phyloP scores from a whole-genome alignment of 2,113 vertebrate species.

The Calonectris borealis region DNA sequence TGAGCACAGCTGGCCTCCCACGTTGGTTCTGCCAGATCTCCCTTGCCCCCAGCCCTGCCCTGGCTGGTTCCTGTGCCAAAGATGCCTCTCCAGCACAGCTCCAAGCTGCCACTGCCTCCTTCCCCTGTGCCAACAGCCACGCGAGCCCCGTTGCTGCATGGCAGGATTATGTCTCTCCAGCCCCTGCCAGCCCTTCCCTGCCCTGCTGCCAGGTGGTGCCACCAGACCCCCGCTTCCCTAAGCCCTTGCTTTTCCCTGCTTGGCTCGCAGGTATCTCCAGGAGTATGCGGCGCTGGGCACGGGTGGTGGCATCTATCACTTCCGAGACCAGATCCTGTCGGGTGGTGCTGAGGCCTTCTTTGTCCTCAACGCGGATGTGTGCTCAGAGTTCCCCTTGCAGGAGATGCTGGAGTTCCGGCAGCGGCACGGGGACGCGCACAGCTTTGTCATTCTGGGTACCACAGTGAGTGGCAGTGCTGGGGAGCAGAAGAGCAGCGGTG shows the following conservation, averaged over 20 bases:
- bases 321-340: slow-evolving; percentile 96
- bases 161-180: not conserved
- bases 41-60: not conserved
- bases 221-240: not conserved
- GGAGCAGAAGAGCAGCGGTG: not conserved
- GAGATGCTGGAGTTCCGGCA: slow-evolving; percentile 90
- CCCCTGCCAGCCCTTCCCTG: not conserved
- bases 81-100: not conserved
- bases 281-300: slow-evolving; percentile 94
- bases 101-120: not conserved
- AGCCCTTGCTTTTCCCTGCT: not conserved
- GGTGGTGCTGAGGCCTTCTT: slow-evolving; percentile 93
- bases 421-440: slow-evolving; percentile 76
- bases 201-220: rapidly evolving
- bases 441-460: slow-evolving; percentile 93
- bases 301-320: slow-evolving; percentile 96
- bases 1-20: not conserved
- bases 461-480: slow-evolving; percentile 78
- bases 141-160: rapidly evolving
- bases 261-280: slow-evolving; percentile 84
- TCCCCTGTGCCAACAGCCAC: rapidly evolving
- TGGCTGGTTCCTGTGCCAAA: not conserved
- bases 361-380: slow-evolving; percentile 95
- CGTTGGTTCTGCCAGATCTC: rapidly evolving
- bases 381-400: slow-evolving; percentile 89